Conservation (phyloP, 2,113 vertebrate genomes). For the Xiphorhynchus elegans region DNA sequence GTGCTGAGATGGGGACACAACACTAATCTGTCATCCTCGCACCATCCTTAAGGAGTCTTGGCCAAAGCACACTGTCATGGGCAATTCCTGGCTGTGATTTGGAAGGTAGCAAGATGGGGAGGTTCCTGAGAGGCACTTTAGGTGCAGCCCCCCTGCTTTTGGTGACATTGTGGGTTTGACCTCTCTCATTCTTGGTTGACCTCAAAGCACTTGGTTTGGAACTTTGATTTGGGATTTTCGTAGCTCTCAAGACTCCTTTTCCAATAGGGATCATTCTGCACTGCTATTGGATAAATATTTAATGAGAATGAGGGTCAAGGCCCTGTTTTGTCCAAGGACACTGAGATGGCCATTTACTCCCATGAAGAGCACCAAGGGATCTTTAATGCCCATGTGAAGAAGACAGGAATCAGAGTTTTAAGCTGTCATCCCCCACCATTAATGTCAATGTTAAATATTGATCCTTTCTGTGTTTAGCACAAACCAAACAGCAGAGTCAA, state of each 20-base stretch:
- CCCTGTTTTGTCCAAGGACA: slow-evolving; percentile 29
- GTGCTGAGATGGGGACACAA: background rate
- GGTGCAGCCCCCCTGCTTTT: background rate
- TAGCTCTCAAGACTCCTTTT: background rate
- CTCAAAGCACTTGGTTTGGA: background rate
- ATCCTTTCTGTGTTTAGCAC: slow-evolving; percentile 45
- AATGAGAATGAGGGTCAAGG: slow-evolving; percentile 28
- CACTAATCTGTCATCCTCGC: background rate
- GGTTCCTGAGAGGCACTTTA: background rate
- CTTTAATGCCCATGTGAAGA: slow-evolving; percentile 42
- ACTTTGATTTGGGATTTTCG: background rate
- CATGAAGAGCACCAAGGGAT: slow-evolving; percentile 15
- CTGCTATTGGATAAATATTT: slow-evolving; percentile 24
- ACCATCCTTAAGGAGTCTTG: background rate
- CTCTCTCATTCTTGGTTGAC: background rate
- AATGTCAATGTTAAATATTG: slow-evolving; percentile 55
- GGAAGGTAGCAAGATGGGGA: fast-evolving
- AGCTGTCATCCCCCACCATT: slow-evolving; percentile 35
- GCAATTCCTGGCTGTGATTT: background rate
- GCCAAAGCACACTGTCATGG: background rate
- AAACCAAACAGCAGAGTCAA: slow-evolving; percentile 10
- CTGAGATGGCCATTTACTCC: background rate
- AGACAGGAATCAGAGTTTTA: background rate
- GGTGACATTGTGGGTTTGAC: background rate
- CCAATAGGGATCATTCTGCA: background rate